Percentiles rank a stretch among this genome's conserved stretches.
Evolutionary conservation across 2,113 vertebrate species (phyloP).

Genomic region (Chaetura pelagica): DNA sequence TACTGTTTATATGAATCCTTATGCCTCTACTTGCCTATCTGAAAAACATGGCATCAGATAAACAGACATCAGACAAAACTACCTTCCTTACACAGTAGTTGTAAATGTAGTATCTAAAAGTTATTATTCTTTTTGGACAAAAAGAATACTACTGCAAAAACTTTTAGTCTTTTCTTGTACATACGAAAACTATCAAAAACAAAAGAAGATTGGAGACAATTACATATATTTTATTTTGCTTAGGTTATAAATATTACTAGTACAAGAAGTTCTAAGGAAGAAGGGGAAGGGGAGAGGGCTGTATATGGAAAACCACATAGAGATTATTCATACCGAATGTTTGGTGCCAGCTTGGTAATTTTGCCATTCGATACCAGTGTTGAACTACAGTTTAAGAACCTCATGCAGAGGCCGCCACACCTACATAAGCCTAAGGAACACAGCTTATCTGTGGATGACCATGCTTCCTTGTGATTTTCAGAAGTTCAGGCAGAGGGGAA

Average conservation of each 20-base stretch:
- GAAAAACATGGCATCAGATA: neutral
- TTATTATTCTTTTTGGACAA: neutral
- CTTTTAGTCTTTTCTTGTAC: neutral
- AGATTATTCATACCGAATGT: neutral
- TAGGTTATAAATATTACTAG: neutral
- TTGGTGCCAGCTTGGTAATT: neutral
- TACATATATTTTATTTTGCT: neutral
- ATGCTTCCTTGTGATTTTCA: neutral
- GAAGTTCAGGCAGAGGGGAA: neutral
- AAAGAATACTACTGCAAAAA: neutral
- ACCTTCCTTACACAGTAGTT: neutral
- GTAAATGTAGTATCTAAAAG: neutral
- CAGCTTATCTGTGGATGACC: neutral
- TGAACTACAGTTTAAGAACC: neutral
- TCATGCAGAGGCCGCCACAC: neutral
- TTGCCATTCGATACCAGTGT: neutral
- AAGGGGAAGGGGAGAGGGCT: neutral
- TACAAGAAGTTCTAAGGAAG: neutral
- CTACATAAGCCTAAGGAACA: neutral
- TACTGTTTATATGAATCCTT: neutral
- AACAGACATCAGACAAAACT: neutral
- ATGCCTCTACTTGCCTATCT: neutral
- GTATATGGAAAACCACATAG: neutral
- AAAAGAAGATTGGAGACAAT: neutral
- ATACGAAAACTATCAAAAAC: neutral